phyloP scores from a whole-genome alignment of 2,888 invertebrate genomes.

The Lissonota sp. region DNA sequence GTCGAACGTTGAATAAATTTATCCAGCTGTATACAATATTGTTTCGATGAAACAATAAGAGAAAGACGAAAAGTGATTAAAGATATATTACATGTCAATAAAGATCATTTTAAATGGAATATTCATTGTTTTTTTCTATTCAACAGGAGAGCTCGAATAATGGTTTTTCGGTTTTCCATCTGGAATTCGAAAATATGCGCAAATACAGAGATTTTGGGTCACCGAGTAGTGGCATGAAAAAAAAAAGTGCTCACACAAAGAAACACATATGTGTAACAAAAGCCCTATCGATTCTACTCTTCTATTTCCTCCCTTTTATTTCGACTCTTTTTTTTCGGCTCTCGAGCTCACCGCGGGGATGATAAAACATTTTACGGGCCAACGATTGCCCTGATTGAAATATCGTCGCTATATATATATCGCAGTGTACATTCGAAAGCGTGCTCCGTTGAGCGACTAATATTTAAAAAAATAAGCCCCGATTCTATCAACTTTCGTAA shows the following conservation, averaged over 20 bases:
- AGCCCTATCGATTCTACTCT: conserved; percentile 48
- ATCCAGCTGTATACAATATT: conserved; percentile 69
- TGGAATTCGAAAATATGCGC: conserved; percentile 6
- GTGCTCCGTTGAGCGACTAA: conserved; percentile 34
- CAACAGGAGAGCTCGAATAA: not conserved
- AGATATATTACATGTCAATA: conserved; percentile 71
- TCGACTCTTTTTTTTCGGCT: conserved; percentile 45
- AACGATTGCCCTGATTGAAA: conserved; percentile 63
- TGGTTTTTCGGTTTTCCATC: not conserved
- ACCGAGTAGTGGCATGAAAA: conserved; percentile 38
- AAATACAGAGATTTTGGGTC: conserved; percentile 42
- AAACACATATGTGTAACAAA: conserved; percentile 18
- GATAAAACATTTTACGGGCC: conserved; percentile 69
- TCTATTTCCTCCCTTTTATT: conserved; percentile 14
- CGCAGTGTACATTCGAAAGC: not conserved
- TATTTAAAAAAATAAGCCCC: conserved; percentile 25
- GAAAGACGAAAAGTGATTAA: conserved; percentile 77
- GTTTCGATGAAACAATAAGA: conserved; percentile 72
- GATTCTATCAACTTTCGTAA: conserved; percentile 28
- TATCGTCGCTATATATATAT: conserved; percentile 20
- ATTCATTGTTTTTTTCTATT: not conserved
- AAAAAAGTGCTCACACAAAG: not conserved
- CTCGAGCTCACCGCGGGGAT: conserved; percentile 42
- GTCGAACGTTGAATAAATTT: conserved; percentile 38
- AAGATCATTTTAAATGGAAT: conserved; percentile 73